Percentiles rank a stretch among this genome's conserved stretches.
phyloP scores from a whole-genome alignment of 2,888 invertebrate species.

The Torymus auratus region DNA sequence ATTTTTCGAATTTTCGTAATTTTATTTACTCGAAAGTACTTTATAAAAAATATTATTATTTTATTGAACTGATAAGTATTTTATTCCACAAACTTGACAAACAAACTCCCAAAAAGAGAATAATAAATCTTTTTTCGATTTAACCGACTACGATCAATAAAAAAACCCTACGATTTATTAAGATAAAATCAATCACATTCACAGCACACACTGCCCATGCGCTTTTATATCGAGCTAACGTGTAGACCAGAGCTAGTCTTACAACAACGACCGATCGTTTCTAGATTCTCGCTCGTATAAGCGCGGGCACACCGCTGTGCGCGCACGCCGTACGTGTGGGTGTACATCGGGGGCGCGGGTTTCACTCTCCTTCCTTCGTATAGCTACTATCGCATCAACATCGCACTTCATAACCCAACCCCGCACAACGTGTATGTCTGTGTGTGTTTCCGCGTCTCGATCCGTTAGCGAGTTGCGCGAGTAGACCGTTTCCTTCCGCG shows the following conservation, averaged over 20 bases:
- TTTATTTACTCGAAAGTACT: too few species aligned
- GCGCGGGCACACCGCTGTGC: too few species aligned
- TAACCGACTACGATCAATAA: too few species aligned
- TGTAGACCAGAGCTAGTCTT: too few species aligned
- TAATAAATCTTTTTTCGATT: neutral
- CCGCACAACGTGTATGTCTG: constrained; percentile 38
- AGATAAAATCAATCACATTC: constrained; percentile 24
- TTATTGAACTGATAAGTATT: too few species aligned
- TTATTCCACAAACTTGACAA: too few species aligned
- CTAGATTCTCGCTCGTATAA: constrained; percentile 27
- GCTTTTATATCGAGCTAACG: too few species aligned
- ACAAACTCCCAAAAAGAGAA: neutral
- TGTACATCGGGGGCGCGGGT: constrained; percentile 8
- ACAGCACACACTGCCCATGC: too few species aligned
- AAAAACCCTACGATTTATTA: neutral
- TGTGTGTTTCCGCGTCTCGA: constrained; percentile 69
- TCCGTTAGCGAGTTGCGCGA: constrained; percentile 64
- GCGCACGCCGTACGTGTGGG: too few species aligned
- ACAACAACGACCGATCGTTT: constrained; percentile 25
- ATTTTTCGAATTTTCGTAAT: too few species aligned
- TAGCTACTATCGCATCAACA: constrained; percentile 69
- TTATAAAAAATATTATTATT: too few species aligned
- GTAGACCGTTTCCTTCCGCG: constrained; percentile 34
- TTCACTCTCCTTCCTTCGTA: constrained; percentile 23
- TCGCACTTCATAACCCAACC: constrained; percentile 71